Evolutionary conservation across 2,113 vertebrate species (phyloP).

Genomic region (Eleginops maclovinus): DNA sequence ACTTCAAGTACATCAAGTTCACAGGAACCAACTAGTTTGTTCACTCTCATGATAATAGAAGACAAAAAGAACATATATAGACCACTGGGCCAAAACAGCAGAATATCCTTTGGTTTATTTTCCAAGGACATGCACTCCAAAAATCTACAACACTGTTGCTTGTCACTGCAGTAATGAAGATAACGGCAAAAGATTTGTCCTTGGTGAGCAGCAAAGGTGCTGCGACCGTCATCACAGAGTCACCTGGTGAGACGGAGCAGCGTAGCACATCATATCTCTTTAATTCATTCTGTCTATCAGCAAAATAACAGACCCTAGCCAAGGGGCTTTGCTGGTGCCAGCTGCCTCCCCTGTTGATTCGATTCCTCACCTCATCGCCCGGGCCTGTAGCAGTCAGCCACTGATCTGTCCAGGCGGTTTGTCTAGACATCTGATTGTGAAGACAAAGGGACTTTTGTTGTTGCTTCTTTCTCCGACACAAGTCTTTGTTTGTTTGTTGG

Average conservation of each 20-base stretch:
- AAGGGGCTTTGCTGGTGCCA: constrained; percentile 58
- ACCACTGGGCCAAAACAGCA: constrained; percentile 2
- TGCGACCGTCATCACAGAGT: constrained; percentile 31
- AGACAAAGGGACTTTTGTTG: constrained; percentile 56
- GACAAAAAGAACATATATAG: constrained; percentile 4
- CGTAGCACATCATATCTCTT: constrained; percentile 61
- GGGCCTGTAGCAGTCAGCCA: constrained; percentile 37
- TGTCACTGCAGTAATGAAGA: constrained; percentile 1
- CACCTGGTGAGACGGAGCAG: constrained; percentile 50
- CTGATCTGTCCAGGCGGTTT: constrained; percentile 40
- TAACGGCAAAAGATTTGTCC: constrained; percentile 16
- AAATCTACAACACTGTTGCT: not conserved
- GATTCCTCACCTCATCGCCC: constrained; percentile 64
- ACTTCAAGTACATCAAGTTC: not conserved
- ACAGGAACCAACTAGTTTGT: not conserved
- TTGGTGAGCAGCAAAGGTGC: constrained; percentile 21
- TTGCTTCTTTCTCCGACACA: constrained; percentile 14
- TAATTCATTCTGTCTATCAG: constrained; percentile 65
- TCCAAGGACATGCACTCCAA: not conserved
- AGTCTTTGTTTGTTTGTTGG: constrained; percentile 10
- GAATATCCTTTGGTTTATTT: not conserved
- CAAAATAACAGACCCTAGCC: constrained; percentile 67
- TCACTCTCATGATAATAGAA: not conserved
- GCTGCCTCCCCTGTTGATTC: constrained; percentile 76
- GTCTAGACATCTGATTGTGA: constrained; percentile 51